Evolutionary conservation across 2,113 vertebrate genomes (phyloP).

Genomic region (Hucho hucho): DNA sequence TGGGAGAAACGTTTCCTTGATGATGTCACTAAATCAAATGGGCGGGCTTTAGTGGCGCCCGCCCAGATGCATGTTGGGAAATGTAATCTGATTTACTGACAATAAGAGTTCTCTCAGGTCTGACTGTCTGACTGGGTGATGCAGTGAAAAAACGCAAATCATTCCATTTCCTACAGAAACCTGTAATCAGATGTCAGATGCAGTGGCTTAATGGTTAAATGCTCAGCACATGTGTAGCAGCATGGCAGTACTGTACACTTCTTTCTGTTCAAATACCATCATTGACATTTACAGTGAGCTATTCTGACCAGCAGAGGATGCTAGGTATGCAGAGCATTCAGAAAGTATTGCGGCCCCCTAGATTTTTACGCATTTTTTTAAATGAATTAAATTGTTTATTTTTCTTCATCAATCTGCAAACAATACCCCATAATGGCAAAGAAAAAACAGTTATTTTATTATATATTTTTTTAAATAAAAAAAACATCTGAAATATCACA

Average conservation of each 20-base stretch:
- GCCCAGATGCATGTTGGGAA: slow-evolving; percentile 9
- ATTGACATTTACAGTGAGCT: neutral
- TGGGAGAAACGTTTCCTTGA: neutral
- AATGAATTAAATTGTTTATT: too few species aligned
- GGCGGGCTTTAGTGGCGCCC: neutral
- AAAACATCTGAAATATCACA: too few species aligned
- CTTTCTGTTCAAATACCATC: neutral
- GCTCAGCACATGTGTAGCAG: neutral
- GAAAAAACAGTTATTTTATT: too few species aligned
- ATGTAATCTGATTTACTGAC: slow-evolving; percentile 5
- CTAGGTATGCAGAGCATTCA: slow-evolving; percentile 25
- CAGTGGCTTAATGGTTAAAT: neutral
- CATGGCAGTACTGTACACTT: neutral
- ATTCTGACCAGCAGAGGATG: slow-evolving; percentile 52
- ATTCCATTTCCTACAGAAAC: neutral
- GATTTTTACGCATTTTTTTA: too few species aligned
- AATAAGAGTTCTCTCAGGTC: neutral
- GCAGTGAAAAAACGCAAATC: neutral
- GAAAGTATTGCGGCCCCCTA: neutral
- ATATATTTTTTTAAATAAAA: too few species aligned
- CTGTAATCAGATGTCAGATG: neutral
- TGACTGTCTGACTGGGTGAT: neutral
- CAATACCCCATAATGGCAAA: too few species aligned
- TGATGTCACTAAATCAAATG: slow-evolving; percentile 16
- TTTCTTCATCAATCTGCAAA: too few species aligned